Conservation (phyloP, 2,797 vertebrate genomes). For the Austrolebias charrua region DNA sequence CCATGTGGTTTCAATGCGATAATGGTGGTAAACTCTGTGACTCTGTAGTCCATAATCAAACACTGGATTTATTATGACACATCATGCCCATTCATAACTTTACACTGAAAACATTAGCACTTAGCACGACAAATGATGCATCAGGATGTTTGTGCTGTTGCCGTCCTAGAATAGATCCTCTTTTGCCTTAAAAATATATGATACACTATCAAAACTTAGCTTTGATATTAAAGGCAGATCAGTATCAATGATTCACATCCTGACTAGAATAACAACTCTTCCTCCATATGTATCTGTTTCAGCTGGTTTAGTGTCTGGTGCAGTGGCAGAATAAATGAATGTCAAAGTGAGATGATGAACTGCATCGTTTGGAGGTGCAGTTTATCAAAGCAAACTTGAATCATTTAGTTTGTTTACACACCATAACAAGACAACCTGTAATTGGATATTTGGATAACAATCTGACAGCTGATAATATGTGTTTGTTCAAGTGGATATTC, state of each 20-base stretch:
- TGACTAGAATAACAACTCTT: slow-evolving; percentile 13
- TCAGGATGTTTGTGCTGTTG: background rate
- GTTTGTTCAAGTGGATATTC: slow-evolving; percentile 33
- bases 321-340: slow-evolving; percentile 23
- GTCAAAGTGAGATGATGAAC: slow-evolving; percentile 6
- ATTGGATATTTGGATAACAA: slow-evolving; percentile 46
- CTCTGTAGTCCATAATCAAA: slow-evolving; percentile 1
- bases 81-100: background rate
- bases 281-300: background rate
- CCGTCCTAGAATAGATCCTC: background rate
- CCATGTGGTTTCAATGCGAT: slow-evolving; percentile 9
- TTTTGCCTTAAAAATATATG: background rate
- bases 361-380: slow-evolving; percentile 12
- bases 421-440: slow-evolving; percentile 43
- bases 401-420: slow-evolving; percentile 47
- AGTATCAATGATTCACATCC: background rate
- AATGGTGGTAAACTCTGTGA: slow-evolving; percentile 6
- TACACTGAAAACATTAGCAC: too few species aligned
- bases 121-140: slow-evolving; percentile 3
- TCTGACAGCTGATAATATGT: slow-evolving; percentile 48
- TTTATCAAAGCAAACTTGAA: slow-evolving; percentile 17
- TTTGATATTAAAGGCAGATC: background rate
- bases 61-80: slow-evolving; percentile 10
- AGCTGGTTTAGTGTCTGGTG: slow-evolving; percentile 16
- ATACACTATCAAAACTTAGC: background rate